Evolutionary conservation across 2,888 invertebrate species (phyloP), one percentile per base, ranked within the genome.

Genomic region (Campaea margaritaria): DNA sequence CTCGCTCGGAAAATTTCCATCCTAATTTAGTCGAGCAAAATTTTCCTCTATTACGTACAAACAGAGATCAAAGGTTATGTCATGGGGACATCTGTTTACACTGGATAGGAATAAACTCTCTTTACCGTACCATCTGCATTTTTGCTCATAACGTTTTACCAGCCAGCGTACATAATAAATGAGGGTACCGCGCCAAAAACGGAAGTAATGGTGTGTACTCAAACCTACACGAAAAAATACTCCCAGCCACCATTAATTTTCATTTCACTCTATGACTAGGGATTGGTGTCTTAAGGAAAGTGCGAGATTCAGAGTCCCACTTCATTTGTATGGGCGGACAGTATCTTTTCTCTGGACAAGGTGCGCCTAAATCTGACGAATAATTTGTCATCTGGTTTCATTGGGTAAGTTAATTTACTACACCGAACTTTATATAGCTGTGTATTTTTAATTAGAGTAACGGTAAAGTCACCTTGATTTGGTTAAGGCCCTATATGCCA

Each of bases 161-260:
- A 75, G 78, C 78, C 78, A 79, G 82, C 84, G 85, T 86, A 86
- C 87, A 87, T 89, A 88, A 91, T 89, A 89, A 89, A 91, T 91
- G 90, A 85, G 85, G 86, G 85, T 83, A 78, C 78, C 77, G 76
- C 79, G 83, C 90, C 86, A 89, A 88, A 91, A 90, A 81, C 85
- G 83, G 85, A 88, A 91, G 81, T 84, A 91, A 92, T 91, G 88
- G 89, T 88, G 85, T 89, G 83, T 90, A 89, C 91, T 91, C 88
- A 86, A 86, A 90, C 86, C 87, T 78, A 91, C 91, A 91, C 85
- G 91, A 90, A 91, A 92, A 92, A 90, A 92, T 92, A 92, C 91
- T 92, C 83, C 77, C 80, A 80, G 72, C 83, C 69, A 81, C 82
- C 89, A 92, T 92, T 92, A 90, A 91, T 92, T 91, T 90, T 91